phyloP scores from a whole-genome alignment of 2,797 vertebrate genomes.

The Tokudaia tokunoshimensis region DNA sequence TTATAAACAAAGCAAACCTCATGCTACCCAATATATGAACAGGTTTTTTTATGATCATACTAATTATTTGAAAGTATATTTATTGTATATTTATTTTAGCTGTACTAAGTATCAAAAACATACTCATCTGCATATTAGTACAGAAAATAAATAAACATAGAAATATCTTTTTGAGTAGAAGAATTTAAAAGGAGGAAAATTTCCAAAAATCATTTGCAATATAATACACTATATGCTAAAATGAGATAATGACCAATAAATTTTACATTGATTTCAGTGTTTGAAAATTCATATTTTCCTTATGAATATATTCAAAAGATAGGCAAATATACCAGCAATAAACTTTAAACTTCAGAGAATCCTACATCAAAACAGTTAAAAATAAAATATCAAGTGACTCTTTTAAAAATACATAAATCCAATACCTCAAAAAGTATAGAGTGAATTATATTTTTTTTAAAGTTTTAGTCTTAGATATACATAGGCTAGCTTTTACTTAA shows the following conservation, averaged over 20 bases:
- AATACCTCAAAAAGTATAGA: neutral
- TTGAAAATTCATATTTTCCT: neutral
- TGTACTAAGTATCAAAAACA: neutral
- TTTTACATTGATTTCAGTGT: neutral
- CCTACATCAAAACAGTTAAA: constrained; percentile 3
- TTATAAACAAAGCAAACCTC: neutral
- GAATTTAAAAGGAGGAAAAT: neutral
- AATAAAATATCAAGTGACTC: neutral
- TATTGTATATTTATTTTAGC: neutral
- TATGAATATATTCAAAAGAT: neutral
- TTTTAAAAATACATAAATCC: neutral
- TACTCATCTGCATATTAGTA: neutral
- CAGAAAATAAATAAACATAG: neutral
- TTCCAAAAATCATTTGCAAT: neutral
- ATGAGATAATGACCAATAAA: neutral
- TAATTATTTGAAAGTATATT: neutral
- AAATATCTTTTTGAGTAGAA: neutral
- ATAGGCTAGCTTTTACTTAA: neutral
- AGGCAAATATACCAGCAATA: neutral
- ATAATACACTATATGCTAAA: neutral
- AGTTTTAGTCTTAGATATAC: neutral
- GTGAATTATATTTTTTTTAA: neutral
- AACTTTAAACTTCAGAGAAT: neutral
- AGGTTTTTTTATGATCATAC: neutral
- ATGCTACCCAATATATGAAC: neutral